Base-by-base conservation (phyloP, 2,113 vertebrate genomes). In the Neopipo cinnamomea region DNA sequence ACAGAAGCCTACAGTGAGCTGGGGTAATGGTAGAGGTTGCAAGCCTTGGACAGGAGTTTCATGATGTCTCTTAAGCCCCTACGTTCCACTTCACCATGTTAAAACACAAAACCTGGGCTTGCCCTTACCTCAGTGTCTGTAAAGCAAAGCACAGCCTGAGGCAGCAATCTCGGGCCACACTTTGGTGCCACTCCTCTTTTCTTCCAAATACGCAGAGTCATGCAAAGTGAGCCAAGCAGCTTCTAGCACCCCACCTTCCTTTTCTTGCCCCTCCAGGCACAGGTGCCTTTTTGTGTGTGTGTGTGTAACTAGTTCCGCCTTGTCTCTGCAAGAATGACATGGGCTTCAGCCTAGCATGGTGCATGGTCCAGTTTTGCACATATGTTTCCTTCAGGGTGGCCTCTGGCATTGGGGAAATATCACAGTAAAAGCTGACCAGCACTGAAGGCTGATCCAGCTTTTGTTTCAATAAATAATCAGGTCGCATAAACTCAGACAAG, bases 141-240 rank as follows among this genome's bases (percentile, higher is more conserved):
- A 49, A 53, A 85, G 70, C n/a, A 22, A 25, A 62, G 74, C 47
- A 6, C 30, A 44, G 63, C 67, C 79, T 52, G 59, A 0, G 0
- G 66, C 63, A 76, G 49, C 1, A 0, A 80, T 50, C 55, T 49
- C 8, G 0, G 39, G 37, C 37, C n/a, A 3, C 0, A 3, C 31
- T 73, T 56, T 20, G 30, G 52, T 35, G 63, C 59, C 13, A 0
- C 56, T 92, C 78, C 62, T 73, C 66, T 84, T 50, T 62, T 6
- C 41, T 50, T 84, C 30, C 4, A 0, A n/a, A 62, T 5, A 4
- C 0, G n/a, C 11, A 5, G 42, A 71, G 85, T 39, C 30, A 10
- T 0, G 1, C 22, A 63, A 23, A 72, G 25, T 0, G 1, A 65
- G 35, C 35, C 39, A 44, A 75, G 78, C 41, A 6, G 56, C 79